Evolutionary conservation across 2,797 vertebrate species (phyloP).

Genomic region (Sylvia borin): DNA sequence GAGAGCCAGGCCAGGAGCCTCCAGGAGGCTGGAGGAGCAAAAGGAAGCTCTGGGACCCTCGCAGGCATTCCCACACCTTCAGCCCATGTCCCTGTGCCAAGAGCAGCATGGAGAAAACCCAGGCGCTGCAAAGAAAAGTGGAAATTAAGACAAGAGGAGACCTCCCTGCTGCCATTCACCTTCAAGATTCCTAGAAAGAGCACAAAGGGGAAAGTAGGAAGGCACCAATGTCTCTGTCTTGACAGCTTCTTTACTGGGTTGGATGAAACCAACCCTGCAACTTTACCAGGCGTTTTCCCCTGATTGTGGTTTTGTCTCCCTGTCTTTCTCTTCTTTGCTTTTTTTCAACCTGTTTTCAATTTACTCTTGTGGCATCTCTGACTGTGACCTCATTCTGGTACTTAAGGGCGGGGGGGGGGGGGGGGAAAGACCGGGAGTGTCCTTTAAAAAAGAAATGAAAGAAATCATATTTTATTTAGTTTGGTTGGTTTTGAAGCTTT

Average conservation of each 20-base stretch:
- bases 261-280: constrained; percentile 28
- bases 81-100: background rate
- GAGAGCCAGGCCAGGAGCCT: background rate
- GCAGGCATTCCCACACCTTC: background rate
- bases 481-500: constrained; percentile 66
- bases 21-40: background rate
- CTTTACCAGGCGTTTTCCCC: constrained; percentile 3
- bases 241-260: constrained; percentile 31
- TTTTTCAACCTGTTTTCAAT: constrained; percentile 78
- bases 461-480: constrained; percentile 59
- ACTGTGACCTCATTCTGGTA: constrained; percentile 74
- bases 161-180: background rate
- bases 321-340: constrained; percentile 56
- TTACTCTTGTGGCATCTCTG: constrained; percentile 72
- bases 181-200: constrained; percentile 54
- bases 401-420: background rate
- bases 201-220: background rate
- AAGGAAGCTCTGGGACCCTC: constrained; percentile 4
- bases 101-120: background rate
- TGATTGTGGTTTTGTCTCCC: constrained; percentile 27
- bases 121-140: background rate
- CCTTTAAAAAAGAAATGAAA: constrained; percentile 61
- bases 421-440: background rate
- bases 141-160: background rate
- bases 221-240: background rate